Percentiles rank a stretch among this genome's conserved stretches.
Conservation (phyloP, 2,113 vertebrate genomes). For the Nothoprocta perdicaria region DNA sequence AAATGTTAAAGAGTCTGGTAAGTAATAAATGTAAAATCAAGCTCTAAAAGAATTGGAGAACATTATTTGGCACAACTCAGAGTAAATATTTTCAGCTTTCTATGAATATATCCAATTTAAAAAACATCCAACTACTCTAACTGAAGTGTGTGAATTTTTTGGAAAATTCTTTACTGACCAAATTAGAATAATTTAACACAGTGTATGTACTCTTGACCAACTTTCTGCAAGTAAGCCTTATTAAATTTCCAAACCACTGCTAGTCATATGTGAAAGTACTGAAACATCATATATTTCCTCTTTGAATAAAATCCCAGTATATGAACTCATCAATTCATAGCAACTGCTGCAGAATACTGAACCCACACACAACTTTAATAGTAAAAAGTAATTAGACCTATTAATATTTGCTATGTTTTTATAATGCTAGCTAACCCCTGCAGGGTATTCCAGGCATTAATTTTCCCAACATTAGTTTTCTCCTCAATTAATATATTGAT, state of each 20-base stretch:
- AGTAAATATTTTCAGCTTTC: not conserved
- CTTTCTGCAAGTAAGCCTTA: not conserved
- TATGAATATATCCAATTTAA: not conserved
- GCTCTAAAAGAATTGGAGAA: not conserved
- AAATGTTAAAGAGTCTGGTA: not conserved
- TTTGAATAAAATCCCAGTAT: not conserved
- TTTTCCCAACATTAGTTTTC: conserved; percentile 23
- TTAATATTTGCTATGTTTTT: conserved; percentile 17
- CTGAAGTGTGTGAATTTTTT: not conserved
- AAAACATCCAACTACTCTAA: not conserved
- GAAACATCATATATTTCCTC: not conserved
- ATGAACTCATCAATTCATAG: not conserved
- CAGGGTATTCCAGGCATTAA: not conserved
- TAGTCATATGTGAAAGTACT: not conserved
- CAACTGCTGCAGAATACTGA: not conserved
- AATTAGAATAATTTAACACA: not conserved
- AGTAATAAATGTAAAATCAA: not conserved
- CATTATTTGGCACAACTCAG: not conserved
- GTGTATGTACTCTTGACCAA: not conserved
- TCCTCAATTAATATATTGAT: not conserved
- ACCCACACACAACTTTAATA: not conserved
- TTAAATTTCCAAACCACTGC: not conserved
- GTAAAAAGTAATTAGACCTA: conserved; percentile 1
- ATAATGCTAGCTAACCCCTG: not conserved
- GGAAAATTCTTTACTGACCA: not conserved